phyloP scores from a whole-genome alignment of 1,140 invertebrate species.

The Lethocerus indicus region DNA sequence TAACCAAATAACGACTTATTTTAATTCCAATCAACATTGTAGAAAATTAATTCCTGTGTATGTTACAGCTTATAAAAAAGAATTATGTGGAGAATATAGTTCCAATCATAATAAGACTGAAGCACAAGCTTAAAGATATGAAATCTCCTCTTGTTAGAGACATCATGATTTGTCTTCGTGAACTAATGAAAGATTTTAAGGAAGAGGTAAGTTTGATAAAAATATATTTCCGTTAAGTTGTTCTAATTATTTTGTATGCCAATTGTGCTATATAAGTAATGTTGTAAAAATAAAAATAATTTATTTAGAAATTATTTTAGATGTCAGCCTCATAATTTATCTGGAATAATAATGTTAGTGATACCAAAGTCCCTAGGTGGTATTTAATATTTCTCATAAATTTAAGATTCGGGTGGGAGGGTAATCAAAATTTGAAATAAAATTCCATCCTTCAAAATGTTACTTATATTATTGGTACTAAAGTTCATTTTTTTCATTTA shows the following conservation, averaged over 20 bases:
- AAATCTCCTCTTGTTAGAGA: constrained; percentile 25
- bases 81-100: constrained; percentile 37
- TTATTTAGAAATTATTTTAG: background rate
- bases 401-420: background rate
- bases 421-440: background rate
- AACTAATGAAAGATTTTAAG: constrained; percentile 35
- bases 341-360: background rate
- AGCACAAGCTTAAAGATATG: constrained; percentile 26
- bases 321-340: background rate
- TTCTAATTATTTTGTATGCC: background rate
- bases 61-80: constrained; percentile 28
- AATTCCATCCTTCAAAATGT: background rate
- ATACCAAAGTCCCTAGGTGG: background rate
- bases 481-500: constrained; percentile 5
- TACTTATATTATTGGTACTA: background rate
- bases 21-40: constrained; percentile 4
- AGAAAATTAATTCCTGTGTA: constrained; percentile 20
- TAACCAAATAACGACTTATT: background rate
- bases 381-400: background rate
- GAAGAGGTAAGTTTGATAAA: constrained; percentile 23
- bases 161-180: constrained; percentile 26
- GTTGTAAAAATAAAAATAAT: background rate
- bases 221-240: background rate
- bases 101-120: constrained; percentile 35
- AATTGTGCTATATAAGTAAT: background rate